Evolutionary conservation across 2,113 vertebrate genomes (phyloP), one percentile per base, ranked within the genome.

Genomic region (Edolisoma coerulescens): DNA sequence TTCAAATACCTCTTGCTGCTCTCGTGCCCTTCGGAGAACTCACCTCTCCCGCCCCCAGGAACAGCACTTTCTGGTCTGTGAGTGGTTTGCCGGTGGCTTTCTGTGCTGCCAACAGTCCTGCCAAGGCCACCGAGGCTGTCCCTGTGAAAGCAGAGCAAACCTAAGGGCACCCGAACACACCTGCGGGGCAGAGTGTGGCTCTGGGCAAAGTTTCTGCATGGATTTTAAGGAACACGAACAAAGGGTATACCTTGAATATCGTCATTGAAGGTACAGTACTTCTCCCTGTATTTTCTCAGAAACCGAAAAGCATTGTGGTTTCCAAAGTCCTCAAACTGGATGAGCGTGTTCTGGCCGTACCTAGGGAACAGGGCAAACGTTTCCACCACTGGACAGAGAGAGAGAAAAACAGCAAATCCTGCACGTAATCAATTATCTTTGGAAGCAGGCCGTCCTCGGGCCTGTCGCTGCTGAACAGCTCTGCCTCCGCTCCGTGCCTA

Each of bases 281-380:
- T 99, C 95, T 99, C 98, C 70, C 98, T 96, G 95, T 99, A 99
- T 84, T 99, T 99, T 64, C 98, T 98, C 26, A 99, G 96, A 84
- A 99, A 99, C 15, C 99, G 98, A 95, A 99, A 99, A 10, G 99
- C 99, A 1, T 99, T 99, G 97, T 99, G 99, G 97, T 99, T 99
- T 39, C 99, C 99, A 82, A 99, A 99, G 97, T 99, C 99, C 86
- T 99, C 99, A 95, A 99, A 99, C 44, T 99, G 99, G 96, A 99
- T 99, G 28, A 99, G 98, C 0, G 99, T 99, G 96, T 98, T 98
- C 97, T 98, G 99, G 52, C 99, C 99, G 0, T 99, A 98, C 93
- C 98, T 98, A 60, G 6, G 71, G 61, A 80, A 57, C 16, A 89
- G 0, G 21, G 42, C 20, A 85, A 85, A 69, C 3, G 28, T 6